Conservation (phyloP, 2,113 vertebrate species). For the Symphodus melops region DNA sequence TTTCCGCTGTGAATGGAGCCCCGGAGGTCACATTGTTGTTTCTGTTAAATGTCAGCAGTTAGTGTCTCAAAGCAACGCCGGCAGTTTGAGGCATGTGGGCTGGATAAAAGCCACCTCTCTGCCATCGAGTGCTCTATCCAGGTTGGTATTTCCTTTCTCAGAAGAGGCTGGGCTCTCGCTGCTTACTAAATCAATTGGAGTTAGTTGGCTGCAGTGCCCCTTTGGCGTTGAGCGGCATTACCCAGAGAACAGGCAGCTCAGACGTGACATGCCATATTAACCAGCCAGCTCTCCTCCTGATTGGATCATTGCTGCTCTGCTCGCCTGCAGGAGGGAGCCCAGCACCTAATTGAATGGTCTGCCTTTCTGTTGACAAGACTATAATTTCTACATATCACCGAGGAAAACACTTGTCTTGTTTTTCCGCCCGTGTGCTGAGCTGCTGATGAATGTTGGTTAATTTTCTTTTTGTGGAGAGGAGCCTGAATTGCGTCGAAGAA, state of each 20-base stretch:
- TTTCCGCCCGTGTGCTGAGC: slow-evolving; percentile 13
- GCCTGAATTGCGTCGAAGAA: slow-evolving; percentile 17
- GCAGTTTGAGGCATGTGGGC: slow-evolving; percentile 42
- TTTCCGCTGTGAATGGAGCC: slow-evolving; percentile 46
- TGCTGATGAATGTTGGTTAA: slow-evolving; percentile 36
- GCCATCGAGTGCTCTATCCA: slow-evolving; percentile 28
- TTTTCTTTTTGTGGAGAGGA: slow-evolving; percentile 33
- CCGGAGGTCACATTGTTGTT: slow-evolving; percentile 54
- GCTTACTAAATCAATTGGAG: slow-evolving; percentile 65
- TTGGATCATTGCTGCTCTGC: slow-evolving; percentile 65
- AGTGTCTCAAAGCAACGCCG: slow-evolving; percentile 49
- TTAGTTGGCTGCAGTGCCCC: slow-evolving; percentile 54
- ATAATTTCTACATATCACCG: slow-evolving; percentile 52
- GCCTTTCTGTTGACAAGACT: slow-evolving; percentile 58
- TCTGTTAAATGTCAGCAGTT: slow-evolving; percentile 75
- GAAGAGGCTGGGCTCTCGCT: slow-evolving; percentile 29
- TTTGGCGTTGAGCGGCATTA: slow-evolving; percentile 64
- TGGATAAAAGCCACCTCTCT: slow-evolving; percentile 44
- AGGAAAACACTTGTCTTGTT: slow-evolving; percentile 46
- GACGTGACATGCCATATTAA: slow-evolving; percentile 72
- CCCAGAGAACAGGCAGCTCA: slow-evolving; percentile 62
- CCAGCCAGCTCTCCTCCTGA: slow-evolving; percentile 60
- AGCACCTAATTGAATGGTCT: slow-evolving; percentile 59
- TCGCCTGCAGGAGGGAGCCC: slow-evolving; percentile 56
- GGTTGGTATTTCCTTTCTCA: slow-evolving; percentile 49